Evolutionary conservation across 2,797 vertebrate genomes (phyloP).

Genomic region (Malacoctenus gilli): DNA sequence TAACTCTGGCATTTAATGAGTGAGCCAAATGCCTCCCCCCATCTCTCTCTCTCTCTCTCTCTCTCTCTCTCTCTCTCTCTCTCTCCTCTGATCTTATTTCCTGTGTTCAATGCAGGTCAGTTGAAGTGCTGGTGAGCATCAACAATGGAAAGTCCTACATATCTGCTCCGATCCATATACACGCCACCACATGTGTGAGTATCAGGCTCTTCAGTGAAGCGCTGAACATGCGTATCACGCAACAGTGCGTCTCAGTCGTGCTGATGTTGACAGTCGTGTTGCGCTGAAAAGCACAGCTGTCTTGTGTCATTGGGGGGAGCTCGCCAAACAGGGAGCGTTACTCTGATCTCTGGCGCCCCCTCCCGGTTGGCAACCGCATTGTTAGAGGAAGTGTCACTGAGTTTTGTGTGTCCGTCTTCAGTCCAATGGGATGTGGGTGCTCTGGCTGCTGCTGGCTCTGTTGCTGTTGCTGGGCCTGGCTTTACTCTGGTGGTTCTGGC

Average conservation of each 20-base stretch:
- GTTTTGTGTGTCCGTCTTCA: slow-evolving; percentile 58
- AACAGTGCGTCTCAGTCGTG: no score
- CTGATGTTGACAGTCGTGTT: not conserved
- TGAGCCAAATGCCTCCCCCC: no score
- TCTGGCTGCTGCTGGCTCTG: slow-evolving; percentile 88
- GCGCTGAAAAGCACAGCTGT: not conserved
- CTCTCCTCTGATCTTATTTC: not conserved
- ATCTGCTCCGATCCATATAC: slow-evolving; percentile 87
- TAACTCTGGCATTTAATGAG: no score
- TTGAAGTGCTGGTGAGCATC: slow-evolving; percentile 92
- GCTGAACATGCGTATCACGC: no score
- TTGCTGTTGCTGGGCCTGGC: slow-evolving; percentile 83
- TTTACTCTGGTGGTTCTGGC: slow-evolving; percentile 89
- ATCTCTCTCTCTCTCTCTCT: no score
- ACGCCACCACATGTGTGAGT: slow-evolving; percentile 93
- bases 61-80: no score
- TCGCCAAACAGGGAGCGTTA: no score
- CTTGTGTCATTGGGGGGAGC: not conserved
- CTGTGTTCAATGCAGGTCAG: slow-evolving; percentile 77
- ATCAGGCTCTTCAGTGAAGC: no score
- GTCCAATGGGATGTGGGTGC: slow-evolving; percentile 86
- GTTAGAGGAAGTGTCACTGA: not conserved
- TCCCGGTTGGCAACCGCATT: no score
- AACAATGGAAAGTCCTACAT: slow-evolving; percentile 90
- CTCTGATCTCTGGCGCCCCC: no score